Evolutionary conservation across 2,797 vertebrate genomes (phyloP).

Genomic region (Pipistrellus pipistrellus): DNA sequence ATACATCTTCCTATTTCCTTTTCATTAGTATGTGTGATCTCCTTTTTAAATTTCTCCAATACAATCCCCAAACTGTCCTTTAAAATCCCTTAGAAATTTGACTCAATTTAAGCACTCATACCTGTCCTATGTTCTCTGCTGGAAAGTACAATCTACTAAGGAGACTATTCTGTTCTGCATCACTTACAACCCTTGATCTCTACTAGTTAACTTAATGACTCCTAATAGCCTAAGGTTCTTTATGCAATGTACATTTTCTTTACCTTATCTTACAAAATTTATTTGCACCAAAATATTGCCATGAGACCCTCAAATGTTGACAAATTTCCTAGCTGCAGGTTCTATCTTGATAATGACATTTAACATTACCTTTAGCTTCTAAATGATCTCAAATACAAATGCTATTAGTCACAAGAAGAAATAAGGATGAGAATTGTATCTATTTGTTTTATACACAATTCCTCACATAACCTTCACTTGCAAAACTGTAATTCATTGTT

Average conservation of each 20-base stretch:
- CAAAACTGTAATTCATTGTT: conserved; percentile 44
- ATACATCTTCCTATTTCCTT: not conserved
- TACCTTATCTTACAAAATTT: conserved; percentile 45
- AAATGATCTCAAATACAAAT: conserved; percentile 48
- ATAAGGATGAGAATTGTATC: not conserved
- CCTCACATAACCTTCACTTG: not conserved
- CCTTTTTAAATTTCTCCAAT: conserved; percentile 35
- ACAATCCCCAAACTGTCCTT: not conserved
- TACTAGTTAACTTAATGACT: conserved; percentile 23
- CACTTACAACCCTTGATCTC: not conserved
- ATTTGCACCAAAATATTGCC: conserved; percentile 1
- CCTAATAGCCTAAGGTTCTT: not conserved
- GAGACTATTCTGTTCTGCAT: not conserved
- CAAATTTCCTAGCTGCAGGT: conserved; percentile 40
- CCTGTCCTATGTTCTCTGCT: not conserved
- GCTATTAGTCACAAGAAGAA: conserved; percentile 21
- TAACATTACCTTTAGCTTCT: conserved; percentile 56
- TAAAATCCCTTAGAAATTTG: conserved; percentile 54
- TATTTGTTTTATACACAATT: conserved; percentile 17
- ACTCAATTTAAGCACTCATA: not conserved
- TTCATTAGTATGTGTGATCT: conserved; percentile 28
- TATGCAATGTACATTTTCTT: not conserved
- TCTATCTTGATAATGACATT: not conserved
- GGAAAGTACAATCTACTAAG: not conserved
- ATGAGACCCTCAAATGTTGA: conserved; percentile 19